These are phyloP conservation scores for Oligia latruncula DNA, from an alignment of 2,888 invertebrate species.

Conservation along the genomic window DNA sequence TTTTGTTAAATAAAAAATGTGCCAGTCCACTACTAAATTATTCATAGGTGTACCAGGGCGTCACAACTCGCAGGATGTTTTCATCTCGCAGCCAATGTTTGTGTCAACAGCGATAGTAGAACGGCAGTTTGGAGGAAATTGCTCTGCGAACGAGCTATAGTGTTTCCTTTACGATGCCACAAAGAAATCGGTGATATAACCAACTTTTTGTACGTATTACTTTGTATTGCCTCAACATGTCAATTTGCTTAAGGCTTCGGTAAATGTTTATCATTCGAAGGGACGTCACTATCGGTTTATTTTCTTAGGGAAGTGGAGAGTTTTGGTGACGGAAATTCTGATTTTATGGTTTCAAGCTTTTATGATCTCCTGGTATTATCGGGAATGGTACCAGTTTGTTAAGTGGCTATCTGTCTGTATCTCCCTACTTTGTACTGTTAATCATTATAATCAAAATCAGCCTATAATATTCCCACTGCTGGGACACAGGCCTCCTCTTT, in stretches of 20 bases:
- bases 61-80: slow-evolving; percentile 79
- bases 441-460: not conserved
- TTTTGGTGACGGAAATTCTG: slow-evolving; percentile 27
- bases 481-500: too few relatives aligned
- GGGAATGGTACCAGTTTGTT: not conserved
- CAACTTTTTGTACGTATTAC: slow-evolving; percentile 50
- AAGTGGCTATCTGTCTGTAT: not conserved
- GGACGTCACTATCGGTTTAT: slow-evolving; percentile 45
- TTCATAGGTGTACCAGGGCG: slow-evolving; percentile 62
- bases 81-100: slow-evolving; percentile 78
- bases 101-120: slow-evolving; percentile 78
- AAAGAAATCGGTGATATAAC: slow-evolving; percentile 46
- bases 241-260: slow-evolving; percentile 49
- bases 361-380: slow-evolving; percentile 41
- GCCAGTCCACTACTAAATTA: slow-evolving; percentile 58
- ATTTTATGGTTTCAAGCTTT: slow-evolving; percentile 38
- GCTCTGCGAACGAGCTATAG: slow-evolving; percentile 57
- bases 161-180: slow-evolving; percentile 61
- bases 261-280: slow-evolving; percentile 49
- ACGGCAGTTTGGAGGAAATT: slow-evolving; percentile 63
- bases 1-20: not conserved
- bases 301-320: slow-evolving; percentile 38
- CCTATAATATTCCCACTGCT: too few relatives aligned
- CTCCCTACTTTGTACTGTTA: not conserved
- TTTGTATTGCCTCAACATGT: slow-evolving; percentile 36